Evolutionary conservation across 1,140 invertebrate species (phyloP).

Genomic region (Philaenus spumarius): DNA sequence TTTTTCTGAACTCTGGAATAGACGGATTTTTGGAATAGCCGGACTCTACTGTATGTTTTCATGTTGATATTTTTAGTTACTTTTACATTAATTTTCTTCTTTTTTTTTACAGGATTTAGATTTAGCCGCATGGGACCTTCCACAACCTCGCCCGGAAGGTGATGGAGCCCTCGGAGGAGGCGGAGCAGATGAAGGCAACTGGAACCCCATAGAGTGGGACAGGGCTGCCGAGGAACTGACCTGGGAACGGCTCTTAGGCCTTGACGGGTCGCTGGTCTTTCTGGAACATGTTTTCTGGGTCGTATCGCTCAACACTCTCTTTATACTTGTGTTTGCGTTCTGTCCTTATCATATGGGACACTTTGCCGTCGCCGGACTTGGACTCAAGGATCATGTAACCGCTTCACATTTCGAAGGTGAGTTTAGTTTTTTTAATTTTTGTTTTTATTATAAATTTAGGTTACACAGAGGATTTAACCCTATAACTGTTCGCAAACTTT

Average conservation of each 20-base stretch:
- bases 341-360: conserved; percentile 94
- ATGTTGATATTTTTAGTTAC: too few species aligned
- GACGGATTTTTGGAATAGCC: too few species aligned
- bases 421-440: not conserved
- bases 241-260: conserved; percentile 91
- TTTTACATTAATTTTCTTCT: too few species aligned
- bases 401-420: conserved; percentile 79
- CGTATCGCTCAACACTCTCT: conserved; percentile 92
- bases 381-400: conserved; percentile 64
- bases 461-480: too few species aligned
- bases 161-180: conserved; percentile 23
- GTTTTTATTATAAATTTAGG: not conserved
- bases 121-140: not conserved
- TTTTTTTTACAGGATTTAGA: too few species aligned
- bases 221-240: conserved; percentile 94
- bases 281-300: conserved; percentile 99
- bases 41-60: too few species aligned
- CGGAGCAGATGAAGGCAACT: conserved; percentile 71
- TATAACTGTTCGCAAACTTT: too few species aligned
- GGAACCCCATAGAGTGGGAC: conserved; percentile 99
- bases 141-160: conserved; percentile 4
- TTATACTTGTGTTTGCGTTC: conserved; percentile 92
- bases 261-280: conserved; percentile 95
- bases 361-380: conserved; percentile 67
- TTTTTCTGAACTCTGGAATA: too few species aligned